These are phyloP conservation scores for Opisthocomus hoazin DNA, from an alignment of 2,113 vertebrate genomes.

Conservation along the genomic window DNA sequence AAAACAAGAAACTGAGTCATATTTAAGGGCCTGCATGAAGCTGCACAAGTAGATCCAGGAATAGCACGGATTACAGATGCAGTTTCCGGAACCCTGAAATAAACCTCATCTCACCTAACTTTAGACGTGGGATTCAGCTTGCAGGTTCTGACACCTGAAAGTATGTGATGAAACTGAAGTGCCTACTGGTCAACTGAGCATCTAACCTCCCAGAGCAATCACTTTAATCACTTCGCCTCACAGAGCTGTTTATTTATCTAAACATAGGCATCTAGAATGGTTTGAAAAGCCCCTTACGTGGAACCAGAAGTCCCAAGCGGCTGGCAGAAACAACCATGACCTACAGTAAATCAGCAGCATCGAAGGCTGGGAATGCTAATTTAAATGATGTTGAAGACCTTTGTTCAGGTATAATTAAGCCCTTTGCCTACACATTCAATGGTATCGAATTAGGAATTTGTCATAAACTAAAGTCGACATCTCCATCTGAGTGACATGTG, in stretches of 20 bases:
- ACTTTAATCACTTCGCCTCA: background rate
- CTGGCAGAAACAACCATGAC: background rate
- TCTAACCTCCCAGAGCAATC: background rate
- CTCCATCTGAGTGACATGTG: background rate
- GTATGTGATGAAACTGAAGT: background rate
- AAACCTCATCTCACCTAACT: background rate
- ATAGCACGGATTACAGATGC: background rate
- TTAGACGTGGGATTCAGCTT: rapidly evolving
- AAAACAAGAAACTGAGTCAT: background rate
- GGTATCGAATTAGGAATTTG: background rate
- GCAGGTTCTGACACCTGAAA: background rate
- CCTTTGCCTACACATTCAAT: background rate
- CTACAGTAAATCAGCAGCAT: background rate
- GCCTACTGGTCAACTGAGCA: background rate
- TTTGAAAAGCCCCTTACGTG: background rate
- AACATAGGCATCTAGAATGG: background rate
- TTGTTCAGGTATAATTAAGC: background rate
- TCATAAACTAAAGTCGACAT: background rate
- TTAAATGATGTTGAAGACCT: background rate
- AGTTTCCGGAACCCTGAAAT: background rate
- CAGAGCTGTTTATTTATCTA: background rate
- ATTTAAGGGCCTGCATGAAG: background rate
- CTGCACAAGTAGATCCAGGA: background rate
- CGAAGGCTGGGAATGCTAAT: background rate
- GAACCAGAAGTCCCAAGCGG: too few species aligned